Evolutionary conservation across 2,797 vertebrate genomes (phyloP), one percentile per base, ranked within the genome.

Genomic region (Sebastes itinus): DNA sequence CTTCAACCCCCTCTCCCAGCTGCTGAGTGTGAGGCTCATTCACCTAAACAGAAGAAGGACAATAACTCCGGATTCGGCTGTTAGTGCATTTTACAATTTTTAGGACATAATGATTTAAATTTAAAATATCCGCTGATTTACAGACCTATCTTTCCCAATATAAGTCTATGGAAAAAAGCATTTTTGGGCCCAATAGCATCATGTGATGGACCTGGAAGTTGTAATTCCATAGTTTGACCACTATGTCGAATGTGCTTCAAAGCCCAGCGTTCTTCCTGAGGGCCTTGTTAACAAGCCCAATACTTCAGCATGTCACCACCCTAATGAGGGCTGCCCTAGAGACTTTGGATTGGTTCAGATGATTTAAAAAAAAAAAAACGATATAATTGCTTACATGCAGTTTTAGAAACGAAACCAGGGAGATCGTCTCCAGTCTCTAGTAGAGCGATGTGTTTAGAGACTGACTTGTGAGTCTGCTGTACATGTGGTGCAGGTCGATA

Each of bases 351-450:
- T 52, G 49, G 18, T 52, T 52, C 49, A 1, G 20, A 18, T 49
- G 16, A 1, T 49, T 49, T 49, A 7, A 42, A 1, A 42, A 42
- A 35, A 14, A 1, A 42, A 2, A 42, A 38, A 5, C 0, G 0
- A 20, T 54, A 54, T 54, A 54, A 10, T 54, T 54, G 52, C 52
- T 1, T 22, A 20, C 52, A 22, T 11, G 9, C 52, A 54, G 52
- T 54, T 54, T 22, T 22, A 22, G 4, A 8, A 54, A n/a, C 5
- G 10, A 54, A n/a, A 54, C 52, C 52, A 54, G 20, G n/a, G n/a
- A 54, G 52, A 22, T 54, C 1, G 52, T 22, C n/a, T 54, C 0
- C 52, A 2, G 52, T 52, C 18, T 52, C 18, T 52, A 54, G 52
- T 10, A 9, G 52, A 2, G n/a, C 8, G 20, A 52, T 3, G 20